Conservation (phyloP, 2,888 invertebrate species). For the Eugnorisma glareosa region DNA sequence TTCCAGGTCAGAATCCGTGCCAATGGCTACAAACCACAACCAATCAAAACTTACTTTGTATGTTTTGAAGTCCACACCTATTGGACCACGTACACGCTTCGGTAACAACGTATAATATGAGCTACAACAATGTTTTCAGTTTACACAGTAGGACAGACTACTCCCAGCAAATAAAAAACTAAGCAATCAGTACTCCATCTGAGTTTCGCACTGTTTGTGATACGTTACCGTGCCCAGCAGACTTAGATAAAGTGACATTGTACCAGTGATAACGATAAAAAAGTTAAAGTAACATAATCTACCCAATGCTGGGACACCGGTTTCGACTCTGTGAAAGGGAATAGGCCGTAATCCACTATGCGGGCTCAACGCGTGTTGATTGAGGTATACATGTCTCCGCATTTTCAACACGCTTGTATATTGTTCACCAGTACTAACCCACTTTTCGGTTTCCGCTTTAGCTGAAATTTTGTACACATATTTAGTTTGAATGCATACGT, state of each 20-base stretch:
- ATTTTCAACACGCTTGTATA: too few species aligned
- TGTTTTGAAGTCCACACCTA: constrained; percentile 3
- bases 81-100: neutral
- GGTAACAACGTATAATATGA: neutral
- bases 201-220: neutral
- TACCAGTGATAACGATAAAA: neutral
- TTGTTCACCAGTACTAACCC: too few species aligned
- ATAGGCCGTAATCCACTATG: too few species aligned
- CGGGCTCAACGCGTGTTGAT: too few species aligned
- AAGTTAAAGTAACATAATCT: too few species aligned
- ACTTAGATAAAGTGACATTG: neutral
- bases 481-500: too few species aligned
- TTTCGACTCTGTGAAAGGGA: too few species aligned
- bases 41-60: constrained; percentile 38
- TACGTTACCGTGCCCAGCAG: rapidly evolving
- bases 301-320: too few species aligned
- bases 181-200: neutral
- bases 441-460: too few species aligned
- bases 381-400: too few species aligned
- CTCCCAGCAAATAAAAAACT: neutral
- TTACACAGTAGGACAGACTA: neutral
- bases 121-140: constrained; percentile 5
- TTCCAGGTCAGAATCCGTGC: neutral
- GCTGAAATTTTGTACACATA: too few species aligned
- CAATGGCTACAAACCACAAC: neutral